phyloP scores from a whole-genome alignment of 2,113 vertebrate genomes.

The Panthera leo region DNA sequence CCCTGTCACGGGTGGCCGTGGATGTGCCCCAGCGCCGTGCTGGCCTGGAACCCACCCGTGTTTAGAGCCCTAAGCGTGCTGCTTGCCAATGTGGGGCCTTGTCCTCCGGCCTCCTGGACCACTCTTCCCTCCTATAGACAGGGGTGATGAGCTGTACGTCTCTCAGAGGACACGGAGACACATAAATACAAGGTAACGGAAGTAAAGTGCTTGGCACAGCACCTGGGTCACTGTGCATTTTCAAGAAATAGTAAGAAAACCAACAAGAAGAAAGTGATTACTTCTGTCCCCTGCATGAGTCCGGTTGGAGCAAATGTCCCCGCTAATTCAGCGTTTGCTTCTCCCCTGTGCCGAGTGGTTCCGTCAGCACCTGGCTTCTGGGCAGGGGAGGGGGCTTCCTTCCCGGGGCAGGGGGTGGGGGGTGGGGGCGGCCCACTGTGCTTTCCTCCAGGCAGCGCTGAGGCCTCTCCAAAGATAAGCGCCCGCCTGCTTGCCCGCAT shows the following conservation, averaged over 20 bases:
- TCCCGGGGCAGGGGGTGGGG: background rate
- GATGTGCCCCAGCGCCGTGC: accelerated
- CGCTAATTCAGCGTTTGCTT: accelerated
- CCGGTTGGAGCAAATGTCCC: too few relatives aligned
- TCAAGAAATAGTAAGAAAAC: background rate
- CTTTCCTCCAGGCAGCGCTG: background rate
- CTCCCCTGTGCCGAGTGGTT: background rate
- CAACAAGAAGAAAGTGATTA: background rate
- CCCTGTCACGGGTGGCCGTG: background rate
- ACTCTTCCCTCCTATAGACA: accelerated
- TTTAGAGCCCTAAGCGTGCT: background rate
- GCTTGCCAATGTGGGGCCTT: accelerated
- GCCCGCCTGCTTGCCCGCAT: accelerated
- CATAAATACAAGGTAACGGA: accelerated
- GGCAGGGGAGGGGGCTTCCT: background rate
- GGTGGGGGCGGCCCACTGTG: background rate
- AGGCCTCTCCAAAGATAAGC: background rate
- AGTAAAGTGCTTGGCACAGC: accelerated
- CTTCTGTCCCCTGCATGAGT: accelerated
- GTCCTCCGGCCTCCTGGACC: background rate
- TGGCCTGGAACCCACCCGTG: too few relatives aligned
- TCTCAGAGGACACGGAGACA: background rate
- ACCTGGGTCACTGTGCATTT: too few relatives aligned
- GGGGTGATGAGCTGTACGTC: accelerated
- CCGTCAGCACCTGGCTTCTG: background rate